Evolutionary conservation across 2,888 invertebrate species (phyloP).

Genomic region (Drosophila flavopinicola): DNA sequence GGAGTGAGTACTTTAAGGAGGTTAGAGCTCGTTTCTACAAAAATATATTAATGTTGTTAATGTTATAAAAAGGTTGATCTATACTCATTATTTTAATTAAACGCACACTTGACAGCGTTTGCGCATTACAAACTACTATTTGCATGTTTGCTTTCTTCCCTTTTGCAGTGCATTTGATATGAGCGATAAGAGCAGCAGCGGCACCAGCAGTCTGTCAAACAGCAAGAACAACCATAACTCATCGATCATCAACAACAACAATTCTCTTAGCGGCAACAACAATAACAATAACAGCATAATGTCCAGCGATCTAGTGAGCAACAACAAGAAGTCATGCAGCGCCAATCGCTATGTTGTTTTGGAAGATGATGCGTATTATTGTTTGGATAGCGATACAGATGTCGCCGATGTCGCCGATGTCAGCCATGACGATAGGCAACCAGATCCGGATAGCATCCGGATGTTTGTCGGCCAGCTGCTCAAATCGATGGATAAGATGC

Average conservation of each 20-base stretch:
- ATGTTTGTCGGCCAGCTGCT: constrained; percentile 99
- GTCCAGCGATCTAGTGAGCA: constrained; percentile 45
- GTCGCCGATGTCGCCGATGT: no score
- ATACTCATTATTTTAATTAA: no score
- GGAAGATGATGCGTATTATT: constrained; percentile 82
- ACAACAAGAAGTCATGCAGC: constrained; percentile 83
- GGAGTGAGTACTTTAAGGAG: constrained; percentile 78
- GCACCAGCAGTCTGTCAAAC: constrained; percentile 83
- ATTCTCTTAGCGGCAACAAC: constrained; percentile 60
- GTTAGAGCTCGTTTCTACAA: not conserved
- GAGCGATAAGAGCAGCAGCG: constrained; percentile 84
- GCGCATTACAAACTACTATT: constrained; percentile 1
- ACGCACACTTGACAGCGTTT: not conserved
- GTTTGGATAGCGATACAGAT: constrained; percentile 78
- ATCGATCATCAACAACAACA: constrained; percentile 58
- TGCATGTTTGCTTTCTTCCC: constrained; percentile 10
- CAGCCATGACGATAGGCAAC: constrained; percentile 89
- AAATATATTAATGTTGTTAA: no score
- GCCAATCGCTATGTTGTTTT: constrained; percentile 83
- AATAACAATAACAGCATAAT: constrained; percentile 64
- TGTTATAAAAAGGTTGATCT: no score
- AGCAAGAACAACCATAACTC: constrained; percentile 75
- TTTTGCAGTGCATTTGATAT: constrained; percentile 83
- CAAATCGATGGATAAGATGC: constrained; percentile 98
- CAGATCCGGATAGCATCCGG: constrained; percentile 98